These are phyloP conservation scores for Ips typographus DNA, from an alignment of 1,140 invertebrate species.

Conservation along the genomic window DNA sequence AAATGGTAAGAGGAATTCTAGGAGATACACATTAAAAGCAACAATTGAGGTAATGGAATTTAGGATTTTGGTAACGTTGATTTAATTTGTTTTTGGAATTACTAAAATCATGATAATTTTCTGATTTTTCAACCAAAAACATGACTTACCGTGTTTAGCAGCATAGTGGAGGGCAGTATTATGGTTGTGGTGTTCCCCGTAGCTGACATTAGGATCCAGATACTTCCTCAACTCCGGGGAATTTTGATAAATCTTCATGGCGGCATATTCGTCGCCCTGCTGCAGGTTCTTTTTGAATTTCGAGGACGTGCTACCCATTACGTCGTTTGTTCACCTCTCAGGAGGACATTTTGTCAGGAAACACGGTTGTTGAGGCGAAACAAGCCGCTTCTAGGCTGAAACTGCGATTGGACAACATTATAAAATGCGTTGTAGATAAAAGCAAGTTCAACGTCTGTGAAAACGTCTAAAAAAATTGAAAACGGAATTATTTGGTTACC, in stretches of 20 bases:
- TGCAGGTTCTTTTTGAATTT: constrained; percentile 74
- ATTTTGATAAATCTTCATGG: constrained; percentile 63
- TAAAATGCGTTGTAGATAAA: too few relatives aligned
- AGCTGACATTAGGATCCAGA: constrained; percentile 70
- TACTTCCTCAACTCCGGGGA: constrained; percentile 64
- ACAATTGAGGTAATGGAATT: too few relatives aligned
- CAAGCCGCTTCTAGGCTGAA: too few relatives aligned
- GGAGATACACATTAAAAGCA: too few relatives aligned
- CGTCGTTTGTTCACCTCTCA: background rate
- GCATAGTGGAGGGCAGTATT: constrained; percentile 71
- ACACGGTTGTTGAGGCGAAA: constrained; percentile 1
- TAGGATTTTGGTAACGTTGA: too few relatives aligned
- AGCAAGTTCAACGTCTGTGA: too few relatives aligned
- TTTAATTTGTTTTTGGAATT: too few relatives aligned
- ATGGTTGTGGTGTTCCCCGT: constrained; percentile 67
- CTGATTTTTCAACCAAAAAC: constrained; percentile 1
- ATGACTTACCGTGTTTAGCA: constrained; percentile 64
- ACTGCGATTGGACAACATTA: too few relatives aligned
- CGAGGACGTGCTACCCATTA: constrained; percentile 69
- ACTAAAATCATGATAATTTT: too few relatives aligned
- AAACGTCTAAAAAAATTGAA: too few relatives aligned
- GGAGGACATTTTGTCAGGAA: constrained; percentile 44
- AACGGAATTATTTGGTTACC: too few relatives aligned
- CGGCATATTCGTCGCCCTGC: constrained; percentile 71
- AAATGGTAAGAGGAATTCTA: too few relatives aligned